Base-by-base conservation (phyloP, 2,113 vertebrate genomes). In the Hiodon tergisus region DNA sequence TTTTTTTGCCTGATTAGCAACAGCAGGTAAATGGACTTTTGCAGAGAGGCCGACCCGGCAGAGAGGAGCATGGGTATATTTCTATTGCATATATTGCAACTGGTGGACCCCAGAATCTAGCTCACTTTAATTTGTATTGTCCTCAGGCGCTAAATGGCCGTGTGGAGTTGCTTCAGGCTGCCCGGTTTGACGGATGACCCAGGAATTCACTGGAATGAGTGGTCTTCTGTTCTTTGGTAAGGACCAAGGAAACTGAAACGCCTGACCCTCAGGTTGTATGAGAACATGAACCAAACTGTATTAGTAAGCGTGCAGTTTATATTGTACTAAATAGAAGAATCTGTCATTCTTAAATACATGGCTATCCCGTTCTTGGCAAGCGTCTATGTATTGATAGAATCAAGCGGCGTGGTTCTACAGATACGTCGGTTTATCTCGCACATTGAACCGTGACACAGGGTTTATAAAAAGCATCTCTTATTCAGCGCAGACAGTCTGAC, bases 21-120 rank as follows among this genome's bases (percentile, higher is more conserved):
- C 95, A 96, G 94, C 93, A 93, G 95, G 94, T 93, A 88, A 92
- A 88, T 90, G 90, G 87, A 86, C 84, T 79, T 85, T 80, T 53
- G 72, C 59, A 62, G 31, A 31, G 31, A 31, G 31, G 31, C 31
- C 31, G 31, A 31, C 80, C 73, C 81, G 83, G 74, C 81, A 54
- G 82, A 86, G 83, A 87, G 86, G 85, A 87, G 82, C 77, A 75
- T 82, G 87, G 85, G 85, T 80, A 81, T 79, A 50, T 50, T 60
- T 46, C 67, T 75, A 57, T 67, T 57, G 74, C 83, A 81, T 88
- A 88, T 90, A 92, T 87, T 82, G 82, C 60, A 82, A 76, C 67
- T 74, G 79, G 67, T 69, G 11, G 74, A 48, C 71, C 48, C 54
- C 71, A 61, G 3, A 51, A 7, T 31, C 31, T n/a, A 69, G 10